Percentiles rank a stretch among this genome's conserved stretches.
Conservation (phyloP, 2,797 vertebrate species). For the Eleutherodactylus coqui region DNA sequence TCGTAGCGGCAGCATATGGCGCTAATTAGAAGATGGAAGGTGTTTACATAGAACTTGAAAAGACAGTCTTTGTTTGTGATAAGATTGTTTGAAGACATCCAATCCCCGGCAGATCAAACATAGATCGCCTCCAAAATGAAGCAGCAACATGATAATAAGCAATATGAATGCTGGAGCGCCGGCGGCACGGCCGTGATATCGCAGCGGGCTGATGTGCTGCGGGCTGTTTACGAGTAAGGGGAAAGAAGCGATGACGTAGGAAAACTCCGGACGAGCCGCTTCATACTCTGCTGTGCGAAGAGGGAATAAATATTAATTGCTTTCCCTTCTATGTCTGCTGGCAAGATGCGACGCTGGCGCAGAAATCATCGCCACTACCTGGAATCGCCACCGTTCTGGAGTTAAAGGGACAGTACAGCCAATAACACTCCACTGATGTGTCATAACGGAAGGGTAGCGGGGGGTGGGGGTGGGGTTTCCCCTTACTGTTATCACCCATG, state of each 20-base stretch:
- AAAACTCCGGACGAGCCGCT: slow-evolving; percentile 5
- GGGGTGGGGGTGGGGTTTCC: too few relatives aligned
- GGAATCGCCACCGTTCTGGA: too few relatives aligned
- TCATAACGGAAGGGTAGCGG: too few relatives aligned
- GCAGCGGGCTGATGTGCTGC: not conserved
- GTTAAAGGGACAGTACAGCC: too few relatives aligned
- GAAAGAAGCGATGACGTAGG: not conserved
- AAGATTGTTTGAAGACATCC: slow-evolving; percentile 42
- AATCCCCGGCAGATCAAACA: slow-evolving; percentile 39
- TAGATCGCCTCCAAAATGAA: not conserved
- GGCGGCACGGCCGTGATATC: not conserved
- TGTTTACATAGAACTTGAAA: slow-evolving; percentile 40
- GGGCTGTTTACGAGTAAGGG: slow-evolving; percentile 5
- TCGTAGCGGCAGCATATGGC: slow-evolving; percentile 8
- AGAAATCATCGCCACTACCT: not conserved
- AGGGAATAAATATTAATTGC: slow-evolving; percentile 26
- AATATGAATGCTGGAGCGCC: slow-evolving; percentile 2
- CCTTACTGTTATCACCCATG: too few relatives aligned
- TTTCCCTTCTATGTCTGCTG: not conserved
- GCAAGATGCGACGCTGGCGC: not conserved
- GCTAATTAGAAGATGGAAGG: slow-evolving; percentile 35
- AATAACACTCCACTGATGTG: too few relatives aligned
- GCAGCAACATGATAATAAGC: slow-evolving; percentile 16
- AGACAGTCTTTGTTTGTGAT: slow-evolving; percentile 31
- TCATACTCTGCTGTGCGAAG: not conserved